Conservation (phyloP, 2,888 invertebrate species). For the Drosophila affinis region DNA sequence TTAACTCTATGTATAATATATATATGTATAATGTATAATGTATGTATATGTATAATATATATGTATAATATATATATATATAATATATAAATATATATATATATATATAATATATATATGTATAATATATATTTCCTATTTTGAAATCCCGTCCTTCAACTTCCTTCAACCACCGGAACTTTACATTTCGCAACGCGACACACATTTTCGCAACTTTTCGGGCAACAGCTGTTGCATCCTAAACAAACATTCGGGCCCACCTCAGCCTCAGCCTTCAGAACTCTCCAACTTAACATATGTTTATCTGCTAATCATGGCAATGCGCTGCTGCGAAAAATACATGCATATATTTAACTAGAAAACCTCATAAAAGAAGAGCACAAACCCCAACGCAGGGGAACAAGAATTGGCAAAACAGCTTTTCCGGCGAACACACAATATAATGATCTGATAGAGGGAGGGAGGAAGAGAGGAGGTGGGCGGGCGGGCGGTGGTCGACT, state of each 20-base stretch:
- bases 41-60: not conserved
- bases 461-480: not conserved
- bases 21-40: not conserved
- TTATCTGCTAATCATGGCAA: conserved; percentile 51
- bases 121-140: not conserved
- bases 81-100: not conserved
- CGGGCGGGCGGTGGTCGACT: too few relatives aligned
- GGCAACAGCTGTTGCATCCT: conserved; percentile 39
- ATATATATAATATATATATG: not conserved
- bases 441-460: not conserved
- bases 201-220: conserved; percentile 5
- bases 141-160: not conserved
- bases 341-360: conserved; percentile 33
- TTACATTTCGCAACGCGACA: not conserved
- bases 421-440: conserved; percentile 30
- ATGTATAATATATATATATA: not conserved
- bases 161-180: not conserved
- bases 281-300: conserved; percentile 35
- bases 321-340: not conserved
- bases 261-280: not conserved
- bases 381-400: not conserved
- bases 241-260: conserved; percentile 28
- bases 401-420: conserved; percentile 37
- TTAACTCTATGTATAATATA: not conserved
- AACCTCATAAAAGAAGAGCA: conserved; percentile 14